phyloP scores from a whole-genome alignment of 2,113 vertebrate genomes.

The Gadus chalcogrammus region DNA sequence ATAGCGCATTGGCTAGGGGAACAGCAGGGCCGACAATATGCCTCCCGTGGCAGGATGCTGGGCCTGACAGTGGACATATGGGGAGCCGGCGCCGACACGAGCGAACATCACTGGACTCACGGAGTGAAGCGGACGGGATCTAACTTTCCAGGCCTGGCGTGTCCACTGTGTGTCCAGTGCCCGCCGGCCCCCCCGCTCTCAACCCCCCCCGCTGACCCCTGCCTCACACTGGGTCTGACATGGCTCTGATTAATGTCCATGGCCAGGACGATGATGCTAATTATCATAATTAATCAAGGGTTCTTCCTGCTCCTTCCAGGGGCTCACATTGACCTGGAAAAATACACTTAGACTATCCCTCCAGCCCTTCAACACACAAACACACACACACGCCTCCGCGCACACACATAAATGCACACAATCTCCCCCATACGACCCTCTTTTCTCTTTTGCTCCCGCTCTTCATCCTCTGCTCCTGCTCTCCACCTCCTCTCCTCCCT shows the following conservation, averaged over 20 bases:
- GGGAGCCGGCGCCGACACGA: conserved; percentile 37
- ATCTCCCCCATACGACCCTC: conserved; percentile 22
- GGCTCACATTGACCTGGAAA: conserved; percentile 74
- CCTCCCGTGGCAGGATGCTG: conserved; percentile 46
- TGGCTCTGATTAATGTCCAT: conserved; percentile 67
- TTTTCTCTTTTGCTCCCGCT: conserved; percentile 29
- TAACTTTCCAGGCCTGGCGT: conserved; percentile 40
- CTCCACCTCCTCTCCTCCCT: conserved; percentile 42
- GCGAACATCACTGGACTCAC: conserved; percentile 20
- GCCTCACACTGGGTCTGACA: conserved; percentile 54
- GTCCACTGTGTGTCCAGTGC: conserved; percentile 31
- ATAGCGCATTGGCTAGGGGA: conserved; percentile 31
- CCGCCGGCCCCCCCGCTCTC: conserved; percentile 14
- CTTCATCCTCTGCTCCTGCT: conserved; percentile 3
- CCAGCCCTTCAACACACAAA: neutral
- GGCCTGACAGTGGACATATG: conserved; percentile 52
- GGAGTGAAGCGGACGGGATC: conserved; percentile 23
- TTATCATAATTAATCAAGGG: conserved; percentile 78
- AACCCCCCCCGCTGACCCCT: conserved; percentile 29
- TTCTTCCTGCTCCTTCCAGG: conserved; percentile 69
- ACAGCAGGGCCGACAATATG: conserved; percentile 38
- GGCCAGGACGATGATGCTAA: conserved; percentile 73
- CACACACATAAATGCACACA: too few relatives aligned
- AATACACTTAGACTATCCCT: conserved; percentile 52
- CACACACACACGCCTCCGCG: neutral